Conservation (phyloP, 1,140 invertebrate genomes). For the Heliothis subflexa region DNA sequence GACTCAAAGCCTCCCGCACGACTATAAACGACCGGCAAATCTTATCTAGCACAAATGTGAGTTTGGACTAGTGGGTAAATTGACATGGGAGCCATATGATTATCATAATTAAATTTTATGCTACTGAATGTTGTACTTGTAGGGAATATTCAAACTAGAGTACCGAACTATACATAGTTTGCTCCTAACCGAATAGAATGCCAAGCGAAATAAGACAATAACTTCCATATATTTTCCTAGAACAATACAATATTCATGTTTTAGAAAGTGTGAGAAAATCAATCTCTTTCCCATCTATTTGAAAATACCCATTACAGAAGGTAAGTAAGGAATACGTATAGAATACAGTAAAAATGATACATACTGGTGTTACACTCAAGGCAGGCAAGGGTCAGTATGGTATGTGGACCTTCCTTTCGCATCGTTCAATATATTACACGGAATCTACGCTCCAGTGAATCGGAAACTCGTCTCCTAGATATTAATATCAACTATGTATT, state of each 20-base stretch:
- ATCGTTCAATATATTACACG: conserved; percentile 46
- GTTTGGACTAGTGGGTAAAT: conserved; percentile 43
- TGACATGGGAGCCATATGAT: conserved; percentile 42
- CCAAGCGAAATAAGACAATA: too few species aligned
- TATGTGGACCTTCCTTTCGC: conserved; percentile 26
- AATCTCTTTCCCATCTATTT: neutral
- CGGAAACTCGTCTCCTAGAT: conserved; percentile 50
- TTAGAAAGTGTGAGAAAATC: neutral
- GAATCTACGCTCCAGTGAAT: conserved; percentile 54
- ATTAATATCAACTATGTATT: conserved; percentile 37
- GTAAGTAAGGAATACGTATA: neutral
- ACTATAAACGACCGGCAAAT: conserved; percentile 47
- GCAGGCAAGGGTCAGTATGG: neutral
- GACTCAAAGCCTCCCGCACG: conserved; percentile 52
- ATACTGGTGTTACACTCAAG: neutral
- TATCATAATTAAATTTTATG: conserved; percentile 47
- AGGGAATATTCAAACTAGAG: neutral
- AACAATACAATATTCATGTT: too few species aligned
- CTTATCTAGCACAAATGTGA: conserved; percentile 51
- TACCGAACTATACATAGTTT: neutral
- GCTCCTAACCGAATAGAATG: neutral
- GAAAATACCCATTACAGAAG: neutral
- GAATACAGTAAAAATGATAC: neutral
- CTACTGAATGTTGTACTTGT: conserved; percentile 2
- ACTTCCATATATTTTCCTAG: too few species aligned